Base-by-base conservation (phyloP, 2,113 vertebrate species). In the Dryoscopus gambensis region DNA sequence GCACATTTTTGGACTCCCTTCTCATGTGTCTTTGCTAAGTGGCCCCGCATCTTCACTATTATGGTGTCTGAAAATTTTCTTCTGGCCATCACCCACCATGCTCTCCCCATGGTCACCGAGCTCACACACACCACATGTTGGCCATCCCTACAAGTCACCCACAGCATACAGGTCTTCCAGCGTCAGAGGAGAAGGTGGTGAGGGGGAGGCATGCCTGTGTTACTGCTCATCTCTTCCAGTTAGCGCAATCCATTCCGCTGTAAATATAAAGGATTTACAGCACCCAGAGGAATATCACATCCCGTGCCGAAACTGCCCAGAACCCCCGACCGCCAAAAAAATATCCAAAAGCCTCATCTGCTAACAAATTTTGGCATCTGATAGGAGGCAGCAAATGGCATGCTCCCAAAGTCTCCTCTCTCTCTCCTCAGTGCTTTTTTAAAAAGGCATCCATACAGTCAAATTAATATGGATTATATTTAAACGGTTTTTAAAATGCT, bases 181-280 rank as follows among this genome's bases (percentile, higher is more conserved):
- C 0, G 0, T 6, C 18, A 1, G 33, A 64, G 40, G 18, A 81
- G 15, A 62, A 56, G 50, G 44, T 0, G 0, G 15, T 1, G 27
- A 55, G 16, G 9, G 4, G 6, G 9, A 21, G 11, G 25, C 14
- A 63, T 4, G 33, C 39, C 60, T 84, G 10, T n/a, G 44, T 56
- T 68, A 27, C 52, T 15, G 4, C 15, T 87, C 49, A 59, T 67
- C 46, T 84, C 63, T n/a, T 71, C 50, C 60, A 92, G 50, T 35
- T 30, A 74, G 44, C 86, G 20, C 47, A 90, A 80, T 65, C 30
- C 47, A 81, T 50, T 28, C 27, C 3, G 3, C 68, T 55, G 33
- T 42, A 95, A 84, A 50, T 47, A 44, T 19, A 44, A 63, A 73
- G 62, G 35, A 96, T 85, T 84, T 90, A 80, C 23, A 67, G 83